Base-by-base conservation (phyloP, 2,888 invertebrate species). In the Phaedon cochleariae region DNA sequence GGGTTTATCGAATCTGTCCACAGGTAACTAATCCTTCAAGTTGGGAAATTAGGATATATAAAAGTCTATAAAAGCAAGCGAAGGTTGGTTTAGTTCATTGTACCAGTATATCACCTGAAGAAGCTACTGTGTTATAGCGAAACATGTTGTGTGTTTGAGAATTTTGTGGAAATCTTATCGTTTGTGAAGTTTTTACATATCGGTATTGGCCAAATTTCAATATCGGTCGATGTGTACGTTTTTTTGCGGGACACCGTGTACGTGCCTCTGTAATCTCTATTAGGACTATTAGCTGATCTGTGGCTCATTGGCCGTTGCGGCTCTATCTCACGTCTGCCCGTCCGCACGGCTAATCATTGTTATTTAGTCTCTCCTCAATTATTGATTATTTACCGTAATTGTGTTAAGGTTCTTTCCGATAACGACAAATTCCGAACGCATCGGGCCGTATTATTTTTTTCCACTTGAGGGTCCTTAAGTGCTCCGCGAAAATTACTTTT, bases 311-410 rank as follows among this genome's bases (percentile, higher is more conserved):
- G 31, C 60, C 51, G n/a, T n/a, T n/a, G n/a, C n/a, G n/a, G n/a
- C 34, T 68, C 72, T 71, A 71, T 74, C 78, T 78, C 78, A 80
- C 79, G 80, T 80, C 79, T 78, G 74, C 77, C 74, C 74, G 76
- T 74, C 77, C 75, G 72, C 41, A 41, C 41, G 77, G 78, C 78
- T 81, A 81, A 81, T 81, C 77, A 80, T 81, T 81, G 80, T 80
- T 81, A 80, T 81, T 81, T 79, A 77, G 79, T 75, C 71, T 78
- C 78, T 78, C 75, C 77, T 77, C 79, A 80, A 80, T 81, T 81
- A 81, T 80, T 81, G 79, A 80, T 80, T 81, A 80, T 81, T 79
- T 80, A 78, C 79, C 76, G 78, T 78, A 80, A 80, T 80, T 80
- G 77, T 79, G 75, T 78, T 79, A 77, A 41, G 41, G 41, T 41